These are phyloP conservation scores for Clanis bilineata DNA, from an alignment of 2,888 invertebrate genomes.

Conservation along the genomic window DNA sequence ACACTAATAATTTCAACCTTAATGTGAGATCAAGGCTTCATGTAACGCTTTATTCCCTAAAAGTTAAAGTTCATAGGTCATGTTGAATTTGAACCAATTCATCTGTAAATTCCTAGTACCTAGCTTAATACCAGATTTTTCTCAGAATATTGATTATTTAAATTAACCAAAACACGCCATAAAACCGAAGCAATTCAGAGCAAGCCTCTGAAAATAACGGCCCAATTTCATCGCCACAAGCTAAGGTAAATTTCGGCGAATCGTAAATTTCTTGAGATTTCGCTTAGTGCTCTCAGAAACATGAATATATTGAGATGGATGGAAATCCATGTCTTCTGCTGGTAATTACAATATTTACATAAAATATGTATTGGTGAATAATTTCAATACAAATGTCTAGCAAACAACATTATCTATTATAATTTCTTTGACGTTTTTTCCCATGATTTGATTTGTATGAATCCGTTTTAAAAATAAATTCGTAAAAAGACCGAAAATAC, in stretches of 20 bases:
- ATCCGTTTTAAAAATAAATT: no score
- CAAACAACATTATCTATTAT: no score
- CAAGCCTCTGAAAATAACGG: not conserved
- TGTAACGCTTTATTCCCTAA: no score
- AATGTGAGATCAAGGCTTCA: no score
- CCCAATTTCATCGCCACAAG: not conserved
- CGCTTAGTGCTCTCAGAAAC: not conserved
- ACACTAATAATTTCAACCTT: no score
- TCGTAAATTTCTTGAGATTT: not conserved
- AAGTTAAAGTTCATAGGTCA: no score
- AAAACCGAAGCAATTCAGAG: not conserved
- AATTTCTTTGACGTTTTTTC: no score
- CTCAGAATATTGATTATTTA: not conserved
- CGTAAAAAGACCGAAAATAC: no score
- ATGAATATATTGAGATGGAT: not conserved
- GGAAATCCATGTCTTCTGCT: not conserved
- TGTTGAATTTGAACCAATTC: no score
- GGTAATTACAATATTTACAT: not conserved
- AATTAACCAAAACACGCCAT: not conserved
- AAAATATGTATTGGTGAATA: not conserved
- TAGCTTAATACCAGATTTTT: no score
- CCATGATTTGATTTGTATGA: no score
- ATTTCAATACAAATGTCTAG: not conserved
- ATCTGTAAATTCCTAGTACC: no score
- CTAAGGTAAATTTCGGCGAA: not conserved